Evolutionary conservation across 2,113 vertebrate genomes (phyloP).

Genomic region (Gymnorhina tibicen): DNA sequence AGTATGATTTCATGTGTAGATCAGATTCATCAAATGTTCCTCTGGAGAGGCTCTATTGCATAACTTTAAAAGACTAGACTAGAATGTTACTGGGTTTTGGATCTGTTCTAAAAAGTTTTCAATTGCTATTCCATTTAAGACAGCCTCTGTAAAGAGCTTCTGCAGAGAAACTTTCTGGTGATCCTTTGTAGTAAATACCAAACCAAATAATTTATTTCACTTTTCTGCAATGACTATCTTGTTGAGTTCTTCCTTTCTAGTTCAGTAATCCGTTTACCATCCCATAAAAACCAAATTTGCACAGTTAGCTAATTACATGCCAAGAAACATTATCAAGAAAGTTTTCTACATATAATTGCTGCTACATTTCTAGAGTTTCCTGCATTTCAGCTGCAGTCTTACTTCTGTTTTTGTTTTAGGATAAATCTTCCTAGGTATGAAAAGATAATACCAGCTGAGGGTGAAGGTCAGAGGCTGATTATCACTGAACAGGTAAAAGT

Average conservation of each 20-base stretch:
- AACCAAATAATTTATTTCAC: not conserved
- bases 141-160: not conserved
- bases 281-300: not conserved
- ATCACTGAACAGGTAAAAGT: conserved; percentile 87
- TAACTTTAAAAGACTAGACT: not conserved
- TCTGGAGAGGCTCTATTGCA: not conserved
- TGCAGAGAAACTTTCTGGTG: not conserved
- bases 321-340: not conserved
- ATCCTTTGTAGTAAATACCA: not conserved
- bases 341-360: not conserved
- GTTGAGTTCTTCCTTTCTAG: not conserved
- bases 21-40: not conserved
- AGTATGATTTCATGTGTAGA: not conserved
- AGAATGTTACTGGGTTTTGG: not conserved
- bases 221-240: not conserved
- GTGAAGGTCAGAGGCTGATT: conserved; percentile 83
- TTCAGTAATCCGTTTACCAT: not conserved
- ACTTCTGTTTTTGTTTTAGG: conserved; percentile 71
- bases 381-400: not conserved
- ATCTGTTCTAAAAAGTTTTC: not conserved
- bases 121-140: not conserved
- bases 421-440: conserved; percentile 84
- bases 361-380: not conserved
- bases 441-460: conserved; percentile 78
- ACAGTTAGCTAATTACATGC: not conserved